A percentile compares a stretch with the other conserved stretches of the same genome.
These are phyloP conservation scores for Cataglyphis rosenhaueri DNA, from an alignment of 2,888 invertebrate species.

Conservation along the genomic window DNA sequence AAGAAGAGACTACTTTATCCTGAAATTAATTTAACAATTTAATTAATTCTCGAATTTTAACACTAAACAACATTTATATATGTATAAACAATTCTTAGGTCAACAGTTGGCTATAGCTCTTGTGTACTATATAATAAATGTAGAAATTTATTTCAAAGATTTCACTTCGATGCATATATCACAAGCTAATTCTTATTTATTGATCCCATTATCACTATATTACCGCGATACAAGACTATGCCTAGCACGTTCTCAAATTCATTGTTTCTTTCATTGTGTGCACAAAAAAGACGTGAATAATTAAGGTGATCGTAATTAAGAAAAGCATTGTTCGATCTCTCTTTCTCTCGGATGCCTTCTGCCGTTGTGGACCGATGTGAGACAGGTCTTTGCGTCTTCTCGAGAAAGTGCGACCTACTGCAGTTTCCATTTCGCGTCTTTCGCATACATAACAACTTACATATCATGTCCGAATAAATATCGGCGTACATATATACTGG, in stretches of 20 bases:
- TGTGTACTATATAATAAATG: background rate
- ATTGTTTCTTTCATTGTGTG: conserved; percentile 38
- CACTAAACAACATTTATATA: background rate
- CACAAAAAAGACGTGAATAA: conserved; percentile 52
- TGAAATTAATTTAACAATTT: background rate
- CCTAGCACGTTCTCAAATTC: conserved; percentile 32
- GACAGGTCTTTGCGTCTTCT: conserved; percentile 59
- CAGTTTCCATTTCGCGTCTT: conserved; percentile 64
- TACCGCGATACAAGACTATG: background rate
- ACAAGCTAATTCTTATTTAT: conserved; percentile 12
- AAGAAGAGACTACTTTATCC: background rate
- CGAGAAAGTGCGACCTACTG: conserved; percentile 67
- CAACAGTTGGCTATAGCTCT: background rate
- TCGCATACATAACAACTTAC: conserved; percentile 61
- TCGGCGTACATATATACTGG: conserved; percentile 14
- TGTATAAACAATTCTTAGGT: background rate
- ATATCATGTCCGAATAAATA: conserved; percentile 31
- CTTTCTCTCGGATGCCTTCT: conserved; percentile 35
- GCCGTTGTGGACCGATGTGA: conserved; percentile 57
- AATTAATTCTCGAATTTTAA: conserved; percentile 2
- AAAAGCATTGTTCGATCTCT: conserved; percentile 61
- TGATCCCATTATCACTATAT: conserved; percentile 46
- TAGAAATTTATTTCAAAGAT: background rate
- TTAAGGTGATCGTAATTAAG: conserved; percentile 67
- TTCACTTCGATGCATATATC: background rate